Percentiles rank a stretch among this genome's conserved stretches.
Conservation (phyloP, 2,888 invertebrate species). For the Alitta virens region DNA sequence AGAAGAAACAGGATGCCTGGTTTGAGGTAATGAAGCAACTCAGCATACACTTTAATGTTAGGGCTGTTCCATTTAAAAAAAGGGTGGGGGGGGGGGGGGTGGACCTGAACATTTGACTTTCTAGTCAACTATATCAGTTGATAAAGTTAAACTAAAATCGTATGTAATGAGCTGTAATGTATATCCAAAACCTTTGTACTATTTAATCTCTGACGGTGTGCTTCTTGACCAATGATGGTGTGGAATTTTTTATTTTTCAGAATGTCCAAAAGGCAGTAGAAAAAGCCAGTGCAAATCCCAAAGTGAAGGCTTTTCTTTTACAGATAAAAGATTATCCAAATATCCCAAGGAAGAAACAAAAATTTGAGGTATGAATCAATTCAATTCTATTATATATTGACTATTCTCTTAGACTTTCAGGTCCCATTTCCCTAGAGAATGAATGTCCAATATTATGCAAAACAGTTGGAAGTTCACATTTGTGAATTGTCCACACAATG, state of each 20-base stretch:
- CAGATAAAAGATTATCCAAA: slow-evolving; percentile 72
- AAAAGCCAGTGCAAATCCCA: slow-evolving; percentile 63
- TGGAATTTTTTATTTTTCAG: slow-evolving; percentile 4
- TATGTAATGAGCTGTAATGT: too few relatives aligned
- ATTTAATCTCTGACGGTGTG: too few relatives aligned
- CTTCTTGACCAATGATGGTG: too few relatives aligned
- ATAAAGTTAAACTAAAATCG: too few relatives aligned
- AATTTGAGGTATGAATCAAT: slow-evolving; percentile 63
- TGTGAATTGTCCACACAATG: too few relatives aligned
- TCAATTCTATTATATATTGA: background rate
- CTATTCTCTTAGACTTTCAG: too few relatives aligned
- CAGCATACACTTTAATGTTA: background rate
- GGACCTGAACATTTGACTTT: background rate
- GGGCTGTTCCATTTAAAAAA: too few relatives aligned
- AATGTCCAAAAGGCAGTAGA: slow-evolving; percentile 66
- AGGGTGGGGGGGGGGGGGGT: too few relatives aligned
- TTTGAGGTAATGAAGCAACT: slow-evolving; percentile 50
- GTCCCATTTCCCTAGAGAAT: too few relatives aligned
- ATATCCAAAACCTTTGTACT: too few relatives aligned
- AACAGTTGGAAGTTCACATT: too few relatives aligned
- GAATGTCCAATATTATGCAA: too few relatives aligned
- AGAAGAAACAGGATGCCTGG: slow-evolving; percentile 84
- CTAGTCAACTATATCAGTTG: background rate
- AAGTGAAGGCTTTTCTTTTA: slow-evolving; percentile 67
- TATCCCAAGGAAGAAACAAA: slow-evolving; percentile 80